These are phyloP conservation scores for Pomatorhinus ruficollis DNA, from an alignment of 2,113 vertebrate species.

Conservation along the genomic window DNA sequence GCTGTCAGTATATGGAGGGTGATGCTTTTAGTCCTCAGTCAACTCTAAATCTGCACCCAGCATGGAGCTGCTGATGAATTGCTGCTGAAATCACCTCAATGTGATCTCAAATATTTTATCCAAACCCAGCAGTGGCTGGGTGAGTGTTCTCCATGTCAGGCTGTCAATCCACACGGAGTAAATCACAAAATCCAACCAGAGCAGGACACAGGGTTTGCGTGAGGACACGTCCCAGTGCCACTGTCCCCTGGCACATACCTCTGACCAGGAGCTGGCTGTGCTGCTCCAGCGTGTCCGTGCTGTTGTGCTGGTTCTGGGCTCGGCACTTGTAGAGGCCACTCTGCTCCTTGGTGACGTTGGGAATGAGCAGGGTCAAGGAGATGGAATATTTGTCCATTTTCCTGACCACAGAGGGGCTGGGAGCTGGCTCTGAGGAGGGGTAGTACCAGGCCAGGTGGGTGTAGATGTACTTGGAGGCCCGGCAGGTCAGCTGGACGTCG, in stretches of 20 bases:
- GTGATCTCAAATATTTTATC: not conserved
- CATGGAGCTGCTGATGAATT: not conserved
- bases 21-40: not conserved
- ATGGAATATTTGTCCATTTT: conserved; percentile 73
- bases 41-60: not conserved
- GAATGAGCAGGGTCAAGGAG: conserved; percentile 72
- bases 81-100: not conserved
- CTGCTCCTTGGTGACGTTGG: conserved; percentile 76
- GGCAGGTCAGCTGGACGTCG: conserved; percentile 77
- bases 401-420: not conserved
- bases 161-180: not conserved
- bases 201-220: not conserved
- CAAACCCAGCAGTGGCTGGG: not conserved
- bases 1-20: not conserved
- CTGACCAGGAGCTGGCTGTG: conserved; percentile 69
- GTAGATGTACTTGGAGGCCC: conserved; percentile 82
- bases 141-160: not conserved
- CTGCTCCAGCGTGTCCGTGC: conserved; percentile 54
- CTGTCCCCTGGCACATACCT: conserved; percentile 40
- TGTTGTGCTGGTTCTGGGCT: conserved; percentile 69
- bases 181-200: accelerated
- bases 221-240: accelerated
- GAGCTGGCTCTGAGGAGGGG: conserved; percentile 62
- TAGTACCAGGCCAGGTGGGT: conserved; percentile 78
- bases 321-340: conserved; percentile 77